Evolutionary conservation across 1,140 invertebrate genomes (phyloP), one percentile per base, ranked within the genome.

Genomic region (Scaptomyza graminum): DNA sequence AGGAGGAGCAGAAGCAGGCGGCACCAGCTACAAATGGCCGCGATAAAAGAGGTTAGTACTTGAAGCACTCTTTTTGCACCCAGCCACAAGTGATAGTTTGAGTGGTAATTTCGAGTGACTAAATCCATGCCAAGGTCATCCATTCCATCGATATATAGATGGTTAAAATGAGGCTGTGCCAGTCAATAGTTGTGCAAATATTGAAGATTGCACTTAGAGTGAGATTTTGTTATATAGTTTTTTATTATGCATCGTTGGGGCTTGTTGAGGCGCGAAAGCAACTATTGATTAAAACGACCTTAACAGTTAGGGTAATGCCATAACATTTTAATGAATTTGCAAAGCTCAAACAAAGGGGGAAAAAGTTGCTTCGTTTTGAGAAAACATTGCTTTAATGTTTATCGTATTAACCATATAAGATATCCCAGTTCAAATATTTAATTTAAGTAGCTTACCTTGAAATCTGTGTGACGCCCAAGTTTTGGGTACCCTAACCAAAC

Each of bases 131-230:
- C 81, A 84, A 79, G 81, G 82, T 67, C 79, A 54, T 22, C 37
- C 37, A 9, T 0, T 13, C 39, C 16, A 59, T 25, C 55, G 52
- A 57, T 37, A 68, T 59, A 64, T 39, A 7, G 7, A 64, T 63
- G 52, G 22, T 59, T n/a, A n/a, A n/a, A 61, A 76, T 66, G 50
- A 80, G 72, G 60, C 59, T 61, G 44, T 70, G 12, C 12, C 12
- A 12, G 1, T 82, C 79, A 78, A 83, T 82, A 49, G 79, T 34
- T 56, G 64, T 37, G 66, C 79, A 81, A 74, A 87, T 87, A 87
- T 81, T 81, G 67, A 68, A 72, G 66, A 87, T 87, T 77, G 70
- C 81, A 81, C 78, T 87, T 87, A 69, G 69, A 64, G 6, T 44
- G 34, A 16, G 37, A 55, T 37, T 16, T 65, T 44, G 52, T 16